phyloP scores from a whole-genome alignment of 1,140 invertebrate species.

The Pseudomyrmex dendroicus region DNA sequence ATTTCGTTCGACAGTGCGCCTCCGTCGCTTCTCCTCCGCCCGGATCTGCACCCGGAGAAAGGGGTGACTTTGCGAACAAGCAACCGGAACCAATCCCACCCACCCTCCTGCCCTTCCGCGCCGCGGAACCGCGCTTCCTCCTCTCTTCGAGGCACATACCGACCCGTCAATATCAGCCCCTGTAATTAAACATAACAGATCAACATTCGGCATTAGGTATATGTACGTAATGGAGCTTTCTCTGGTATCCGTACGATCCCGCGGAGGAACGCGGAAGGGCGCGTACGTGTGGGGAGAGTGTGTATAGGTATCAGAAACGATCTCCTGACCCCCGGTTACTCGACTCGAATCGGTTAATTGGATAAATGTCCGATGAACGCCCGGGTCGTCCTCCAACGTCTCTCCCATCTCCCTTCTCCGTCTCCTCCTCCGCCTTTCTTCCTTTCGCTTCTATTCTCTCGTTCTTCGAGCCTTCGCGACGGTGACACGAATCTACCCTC shows the following conservation, averaged over 20 bases:
- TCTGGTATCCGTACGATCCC: constrained; percentile 45
- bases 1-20: constrained; percentile 83
- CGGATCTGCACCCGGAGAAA: constrained; percentile 76
- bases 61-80: constrained; percentile 82
- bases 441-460: constrained; percentile 58
- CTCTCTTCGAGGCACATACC: constrained; percentile 75
- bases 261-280: constrained; percentile 56
- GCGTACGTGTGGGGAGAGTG: not conserved
- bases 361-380: constrained; percentile 85
- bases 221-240: constrained; percentile 63
- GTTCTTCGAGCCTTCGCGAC: constrained; percentile 35
- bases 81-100: constrained; percentile 77
- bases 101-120: constrained; percentile 10
- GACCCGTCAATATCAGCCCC: constrained; percentile 81
- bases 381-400: constrained; percentile 65
- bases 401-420: constrained; percentile 31
- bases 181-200: constrained; percentile 86
- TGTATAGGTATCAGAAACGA: constrained; percentile 76
- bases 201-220: constrained; percentile 81
- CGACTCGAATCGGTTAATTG: constrained; percentile 84
- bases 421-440: constrained; percentile 13
- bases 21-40: constrained; percentile 77
- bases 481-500: constrained; percentile 64
- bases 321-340: constrained; percentile 78
- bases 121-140: constrained; percentile 20